Conservation (phyloP, 1,140 invertebrate species). For the Drosophila ohnishii region DNA sequence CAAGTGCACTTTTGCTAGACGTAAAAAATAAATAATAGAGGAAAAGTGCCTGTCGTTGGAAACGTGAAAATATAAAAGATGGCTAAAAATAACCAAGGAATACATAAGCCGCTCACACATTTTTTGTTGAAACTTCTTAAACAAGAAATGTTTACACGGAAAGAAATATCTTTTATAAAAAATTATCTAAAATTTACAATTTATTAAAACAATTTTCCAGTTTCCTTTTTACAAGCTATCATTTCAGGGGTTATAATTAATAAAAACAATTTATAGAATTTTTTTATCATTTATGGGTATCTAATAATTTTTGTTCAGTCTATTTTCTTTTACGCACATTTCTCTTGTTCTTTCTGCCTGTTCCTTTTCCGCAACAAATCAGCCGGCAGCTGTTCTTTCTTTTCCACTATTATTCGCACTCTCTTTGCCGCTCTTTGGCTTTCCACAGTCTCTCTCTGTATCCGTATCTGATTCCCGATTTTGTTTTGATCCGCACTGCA, state of each 20-base stretch:
- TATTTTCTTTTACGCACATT: slow-evolving; percentile 29
- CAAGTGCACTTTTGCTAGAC: slow-evolving; percentile 46
- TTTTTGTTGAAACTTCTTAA: slow-evolving; percentile 6
- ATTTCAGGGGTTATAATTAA: background rate
- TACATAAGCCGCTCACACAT: slow-evolving; percentile 11
- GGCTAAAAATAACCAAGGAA: slow-evolving; percentile 54
- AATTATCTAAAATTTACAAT: background rate
- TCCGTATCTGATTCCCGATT: slow-evolving; percentile 21
- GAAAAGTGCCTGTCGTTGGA: slow-evolving; percentile 42
- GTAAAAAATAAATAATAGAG: slow-evolving; percentile 17
- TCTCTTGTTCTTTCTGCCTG: slow-evolving; percentile 22
- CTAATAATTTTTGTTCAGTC: background rate
- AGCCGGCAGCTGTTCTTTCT: slow-evolving; percentile 43
- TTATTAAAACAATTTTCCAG: background rate
- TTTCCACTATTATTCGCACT: slow-evolving; percentile 31
- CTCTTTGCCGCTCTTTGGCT: slow-evolving; percentile 4
- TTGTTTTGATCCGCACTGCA: slow-evolving; percentile 45
- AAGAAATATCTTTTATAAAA: background rate
- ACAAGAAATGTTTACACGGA: slow-evolving; percentile 6
- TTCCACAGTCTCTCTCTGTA: background rate
- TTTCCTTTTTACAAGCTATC: background rate
- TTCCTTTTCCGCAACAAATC: slow-evolving; percentile 47
- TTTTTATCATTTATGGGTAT: background rate
- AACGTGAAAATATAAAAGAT: slow-evolving; percentile 47
- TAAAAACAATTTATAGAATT: background rate